phyloP scores from a whole-genome alignment of 2,888 invertebrate species.

The Plutella xylostella region DNA sequence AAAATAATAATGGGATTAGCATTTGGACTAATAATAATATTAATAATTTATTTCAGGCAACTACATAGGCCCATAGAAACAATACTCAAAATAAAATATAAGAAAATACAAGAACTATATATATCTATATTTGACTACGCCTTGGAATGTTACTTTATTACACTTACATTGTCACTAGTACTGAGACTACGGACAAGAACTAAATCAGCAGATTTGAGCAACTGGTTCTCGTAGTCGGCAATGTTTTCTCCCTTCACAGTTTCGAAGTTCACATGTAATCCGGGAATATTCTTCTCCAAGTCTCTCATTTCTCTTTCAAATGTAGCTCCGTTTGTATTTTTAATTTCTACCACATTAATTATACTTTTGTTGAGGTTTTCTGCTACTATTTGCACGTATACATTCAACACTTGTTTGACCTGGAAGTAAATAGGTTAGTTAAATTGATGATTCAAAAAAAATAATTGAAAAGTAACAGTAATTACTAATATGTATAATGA shows the following conservation, averaged over 20 bases:
- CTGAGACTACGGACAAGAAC: conserved; percentile 10
- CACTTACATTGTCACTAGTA: conserved; percentile 12
- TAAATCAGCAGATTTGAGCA: conserved; percentile 6
- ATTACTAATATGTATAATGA: not conserved
- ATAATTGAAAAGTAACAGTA: not conserved
- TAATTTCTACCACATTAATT: not conserved
- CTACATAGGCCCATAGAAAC: too few relatives aligned
- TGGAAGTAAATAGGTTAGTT: not conserved
- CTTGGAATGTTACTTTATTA: not conserved
- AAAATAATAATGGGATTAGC: not conserved
- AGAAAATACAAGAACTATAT: too few relatives aligned
- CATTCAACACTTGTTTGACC: not conserved
- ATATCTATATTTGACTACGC: too few relatives aligned
- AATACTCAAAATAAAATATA: too few relatives aligned
- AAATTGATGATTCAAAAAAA: not conserved
- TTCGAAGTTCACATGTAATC: not conserved
- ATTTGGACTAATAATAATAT: not conserved
- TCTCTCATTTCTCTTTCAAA: not conserved
- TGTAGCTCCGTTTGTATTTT: not conserved
- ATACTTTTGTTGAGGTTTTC: not conserved
- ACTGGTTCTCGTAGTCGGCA: not conserved
- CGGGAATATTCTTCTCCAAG: not conserved
- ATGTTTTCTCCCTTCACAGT: not conserved
- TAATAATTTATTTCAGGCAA: not conserved
- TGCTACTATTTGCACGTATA: conserved; percentile 5